Evolutionary conservation across 2,888 invertebrate genomes (phyloP), one percentile per base, ranked within the genome.

Genomic region (Metopia argyrocephala): DNA sequence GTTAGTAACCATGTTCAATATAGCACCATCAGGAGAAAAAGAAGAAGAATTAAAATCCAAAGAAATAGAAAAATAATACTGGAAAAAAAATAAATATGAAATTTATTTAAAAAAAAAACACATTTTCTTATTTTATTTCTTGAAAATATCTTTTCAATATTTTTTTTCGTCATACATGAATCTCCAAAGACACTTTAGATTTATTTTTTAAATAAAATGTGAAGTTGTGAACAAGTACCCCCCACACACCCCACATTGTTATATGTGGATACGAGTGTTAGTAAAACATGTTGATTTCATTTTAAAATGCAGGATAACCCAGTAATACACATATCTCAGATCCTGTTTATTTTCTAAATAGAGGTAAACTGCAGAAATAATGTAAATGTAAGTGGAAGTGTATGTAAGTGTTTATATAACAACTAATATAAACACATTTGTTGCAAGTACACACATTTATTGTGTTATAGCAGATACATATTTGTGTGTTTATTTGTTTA

Each of bases 131-230:
- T 31, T 31, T 31, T 7, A 3, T 31, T 64, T 73, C 28, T 46
- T 56, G 38, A 5, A 62, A 31, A n/a, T 48, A 23, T 54, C 45
- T 54, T 7, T 6, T 5, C 46, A 23, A 57, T 65, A 46, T 9
- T 57, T 38, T n/a, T 18, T 57, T 50, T 48, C 66, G 74, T 66
- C 74, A 59, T 66, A 75, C 1, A 66, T 59, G n/a, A 20, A 59
- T 50, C 38, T 66, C 59, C 4, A 56, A 57, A 31, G 56, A 56
- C 62, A 70, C 56, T 21, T 56, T 31, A 62, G 56, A 62, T 76
- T 71, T 64, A 38, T 70, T 70, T 38, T 76, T 64, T 57, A 52
- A 38, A 75, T 52, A 59, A 27, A 66, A 66, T 66, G 20, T 59
- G 59, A 75, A 59, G 66, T 52, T 66, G 45, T 27, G 27, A 38